These are phyloP conservation scores for Drosophila multiciliata DNA, from an alignment of 2,888 invertebrate species.

Conservation along the genomic window DNA sequence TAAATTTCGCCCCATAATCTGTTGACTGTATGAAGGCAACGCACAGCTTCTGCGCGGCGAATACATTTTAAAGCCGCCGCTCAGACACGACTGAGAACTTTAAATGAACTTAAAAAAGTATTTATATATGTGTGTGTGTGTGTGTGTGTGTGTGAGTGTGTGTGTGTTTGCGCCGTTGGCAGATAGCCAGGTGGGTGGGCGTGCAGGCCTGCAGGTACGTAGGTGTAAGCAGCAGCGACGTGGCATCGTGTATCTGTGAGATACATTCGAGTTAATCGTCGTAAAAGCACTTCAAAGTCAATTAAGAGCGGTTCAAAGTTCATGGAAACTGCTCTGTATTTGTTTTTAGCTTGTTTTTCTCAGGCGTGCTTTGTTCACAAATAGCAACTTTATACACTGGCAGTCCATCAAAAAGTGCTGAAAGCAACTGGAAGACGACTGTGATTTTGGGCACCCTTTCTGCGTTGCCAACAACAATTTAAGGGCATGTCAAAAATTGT, in stretches of 20 bases:
- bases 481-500: background rate
- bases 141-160: slow-evolving; percentile 15
- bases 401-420: slow-evolving; percentile 27
- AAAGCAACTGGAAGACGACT: background rate
- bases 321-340: slow-evolving; percentile 43
- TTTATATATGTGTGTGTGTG: slow-evolving; percentile 1
- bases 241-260: slow-evolving; percentile 43
- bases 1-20: slow-evolving; percentile 74
- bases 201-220: background rate
- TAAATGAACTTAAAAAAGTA: slow-evolving; percentile 67
- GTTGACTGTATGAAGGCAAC: slow-evolving; percentile 25
- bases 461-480: background rate
- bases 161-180: slow-evolving; percentile 12
- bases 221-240: slow-evolving; percentile 10
- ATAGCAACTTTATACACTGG: slow-evolving; percentile 13
- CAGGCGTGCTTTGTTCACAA: slow-evolving; percentile 4
- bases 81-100: slow-evolving; percentile 66
- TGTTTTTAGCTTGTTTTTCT: slow-evolving; percentile 18
- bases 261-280: slow-evolving; percentile 72
- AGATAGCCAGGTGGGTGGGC: background rate
- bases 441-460: background rate
- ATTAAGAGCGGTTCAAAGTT: slow-evolving; percentile 66
- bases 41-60: slow-evolving; percentile 5
- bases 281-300: slow-evolving; percentile 69
- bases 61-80: slow-evolving; percentile 56